phyloP scores from a whole-genome alignment of 2,888 invertebrate species.

The Napeogenes inachia region DNA sequence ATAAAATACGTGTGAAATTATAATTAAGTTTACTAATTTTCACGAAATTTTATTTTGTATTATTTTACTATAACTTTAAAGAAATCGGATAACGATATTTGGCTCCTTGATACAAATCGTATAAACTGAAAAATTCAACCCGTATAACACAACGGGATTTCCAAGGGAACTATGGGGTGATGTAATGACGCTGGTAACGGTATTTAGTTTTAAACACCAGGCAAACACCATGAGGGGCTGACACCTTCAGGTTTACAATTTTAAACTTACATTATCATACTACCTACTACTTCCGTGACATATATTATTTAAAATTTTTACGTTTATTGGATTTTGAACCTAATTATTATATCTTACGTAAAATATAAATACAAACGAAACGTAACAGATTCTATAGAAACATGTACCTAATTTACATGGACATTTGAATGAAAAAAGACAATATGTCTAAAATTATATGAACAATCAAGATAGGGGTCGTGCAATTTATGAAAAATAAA shows the following conservation, averaged over 20 bases:
- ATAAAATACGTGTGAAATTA: no score
- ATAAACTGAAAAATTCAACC: neutral
- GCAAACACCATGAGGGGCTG: conserved; percentile 38
- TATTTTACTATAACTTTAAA: no score
- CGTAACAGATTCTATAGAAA: neutral
- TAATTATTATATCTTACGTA: neutral
- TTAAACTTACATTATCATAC: conserved; percentile 20
- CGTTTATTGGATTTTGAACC: neutral
- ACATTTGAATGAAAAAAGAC: conserved; percentile 31
- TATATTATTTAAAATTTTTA: neutral
- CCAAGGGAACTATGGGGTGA: conserved; percentile 30
- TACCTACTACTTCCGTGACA: conserved; percentile 15
- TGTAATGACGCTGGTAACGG: conserved; percentile 38
- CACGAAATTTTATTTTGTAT: no score
- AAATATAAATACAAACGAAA: neutral
- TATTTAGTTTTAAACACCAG: conserved; percentile 37
- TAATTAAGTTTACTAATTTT: no score
- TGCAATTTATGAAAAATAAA: conserved; percentile 60
- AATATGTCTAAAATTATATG: conserved; percentile 69
- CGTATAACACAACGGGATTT: neutral
- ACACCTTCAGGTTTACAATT: conserved; percentile 24
- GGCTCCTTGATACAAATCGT: neutral
- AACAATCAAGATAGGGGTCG: conserved; percentile 62
- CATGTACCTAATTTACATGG: conserved; percentile 6
- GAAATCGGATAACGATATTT: neutral